Conservation (phyloP, 2,797 vertebrate genomes). For the Martes flavigula region DNA sequence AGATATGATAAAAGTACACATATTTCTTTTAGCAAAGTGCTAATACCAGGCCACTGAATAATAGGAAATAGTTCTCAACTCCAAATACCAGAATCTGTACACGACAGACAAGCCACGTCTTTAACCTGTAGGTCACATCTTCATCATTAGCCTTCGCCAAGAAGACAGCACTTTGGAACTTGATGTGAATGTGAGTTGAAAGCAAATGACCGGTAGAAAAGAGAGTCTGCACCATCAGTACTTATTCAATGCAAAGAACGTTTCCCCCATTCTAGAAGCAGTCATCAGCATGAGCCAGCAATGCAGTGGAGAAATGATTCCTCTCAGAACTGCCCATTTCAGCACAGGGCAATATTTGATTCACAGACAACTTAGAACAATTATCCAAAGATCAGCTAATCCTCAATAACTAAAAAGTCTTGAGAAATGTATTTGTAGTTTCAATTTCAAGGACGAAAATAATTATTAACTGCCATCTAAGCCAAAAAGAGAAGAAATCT, state of each 20-base stretch:
- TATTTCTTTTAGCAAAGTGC: background rate
- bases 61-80: background rate
- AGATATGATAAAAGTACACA: background rate
- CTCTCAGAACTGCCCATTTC: background rate
- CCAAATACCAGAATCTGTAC: background rate
- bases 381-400: background rate
- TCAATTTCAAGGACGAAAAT: background rate
- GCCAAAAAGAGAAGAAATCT: background rate
- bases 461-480: background rate
- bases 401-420: background rate
- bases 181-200: background rate
- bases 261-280: background rate
- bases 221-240: background rate
- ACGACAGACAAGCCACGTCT: background rate
- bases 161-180: background rate
- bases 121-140: background rate
- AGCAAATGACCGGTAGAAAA: background rate
- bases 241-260: background rate
- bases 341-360: background rate
- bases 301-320: background rate
- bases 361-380: background rate
- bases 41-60: background rate
- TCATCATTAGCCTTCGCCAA: background rate
- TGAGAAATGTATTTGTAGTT: constrained; percentile 12
- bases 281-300: background rate